Percentiles rank a stretch among this genome's conserved stretches.
These are phyloP conservation scores for Hoplodrina ambigua DNA, from an alignment of 2,888 invertebrate species.

Conservation along the genomic window DNA sequence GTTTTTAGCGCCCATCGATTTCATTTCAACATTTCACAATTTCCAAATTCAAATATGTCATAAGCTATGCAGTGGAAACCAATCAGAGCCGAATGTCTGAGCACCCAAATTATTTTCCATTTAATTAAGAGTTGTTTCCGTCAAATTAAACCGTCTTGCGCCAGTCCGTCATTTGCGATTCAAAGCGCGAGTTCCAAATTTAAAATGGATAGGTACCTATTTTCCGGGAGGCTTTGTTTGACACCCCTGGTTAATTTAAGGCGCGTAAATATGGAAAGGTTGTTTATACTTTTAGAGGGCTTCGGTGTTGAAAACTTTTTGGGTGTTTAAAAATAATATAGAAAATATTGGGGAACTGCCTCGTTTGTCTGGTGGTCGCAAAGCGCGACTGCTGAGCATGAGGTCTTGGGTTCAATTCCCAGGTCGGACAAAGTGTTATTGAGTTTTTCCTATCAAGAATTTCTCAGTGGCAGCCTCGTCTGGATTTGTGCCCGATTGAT, in stretches of 20 bases:
- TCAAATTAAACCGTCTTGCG: slow-evolving; percentile 80
- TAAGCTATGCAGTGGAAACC: slow-evolving; percentile 52
- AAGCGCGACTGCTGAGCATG: no score
- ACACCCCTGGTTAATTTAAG: slow-evolving; percentile 46
- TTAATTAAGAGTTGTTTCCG: slow-evolving; percentile 81
- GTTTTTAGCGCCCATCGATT: slow-evolving; percentile 47
- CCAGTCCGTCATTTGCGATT: slow-evolving; percentile 81
- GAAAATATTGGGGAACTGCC: background rate
- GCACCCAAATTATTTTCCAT: slow-evolving; percentile 76
- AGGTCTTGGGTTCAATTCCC: no score
- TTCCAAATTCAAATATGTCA: slow-evolving; percentile 59
- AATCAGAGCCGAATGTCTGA: slow-evolving; percentile 62
- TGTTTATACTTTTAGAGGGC: slow-evolving; percentile 38
- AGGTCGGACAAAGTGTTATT: no score
- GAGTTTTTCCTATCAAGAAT: no score
- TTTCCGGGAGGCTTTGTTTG: slow-evolving; percentile 62
- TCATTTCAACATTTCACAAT: slow-evolving; percentile 32
- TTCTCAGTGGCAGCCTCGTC: no score
- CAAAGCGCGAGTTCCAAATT: slow-evolving; percentile 76
- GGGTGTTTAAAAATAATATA: slow-evolving; percentile 7
- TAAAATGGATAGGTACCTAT: slow-evolving; percentile 61
- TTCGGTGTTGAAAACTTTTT: slow-evolving; percentile 16
- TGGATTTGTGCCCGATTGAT: no score
- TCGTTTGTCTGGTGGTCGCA: no score
- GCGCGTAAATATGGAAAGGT: slow-evolving; percentile 45